Base-by-base conservation (phyloP, 2,888 invertebrate species). In the Drosophila tanythrix region DNA sequence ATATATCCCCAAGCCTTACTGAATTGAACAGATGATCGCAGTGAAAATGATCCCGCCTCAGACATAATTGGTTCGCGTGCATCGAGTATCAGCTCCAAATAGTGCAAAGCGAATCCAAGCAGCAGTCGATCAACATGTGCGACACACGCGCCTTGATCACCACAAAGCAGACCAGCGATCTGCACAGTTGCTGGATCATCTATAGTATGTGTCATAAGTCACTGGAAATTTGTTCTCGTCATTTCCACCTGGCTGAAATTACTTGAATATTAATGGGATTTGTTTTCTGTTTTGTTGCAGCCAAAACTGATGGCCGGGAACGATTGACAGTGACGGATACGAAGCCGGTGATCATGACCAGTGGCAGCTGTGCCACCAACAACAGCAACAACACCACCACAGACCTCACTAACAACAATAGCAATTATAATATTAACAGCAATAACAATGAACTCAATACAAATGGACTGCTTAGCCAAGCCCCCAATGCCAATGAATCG, bases 131-230 rank as follows among this genome's bases (percentile, higher is more conserved):
- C 68, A 93, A 90, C 85, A 94, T 94, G 94, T 94, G 94, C 89
- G 94, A 95, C 89, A 94, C 94, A 92, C 94, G 95, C 85, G 93
- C 95, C 85, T 93, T 95, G 92, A 94, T 95, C 93, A 94, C 94
- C 67, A 85, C 95, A 93, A 95, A 95, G 92, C 95, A 95, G 94
- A 95, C 86, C 29, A 90, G 94, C 82, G 95, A 95, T 90, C 94
- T 96, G 93, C 95, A 95, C 94, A 95, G 95, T 93, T 96, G 95
- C 94, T 96, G 96, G 96, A 95, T 96, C 94, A 95, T 96, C 93
- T 96, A 95, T 94, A 95, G 96, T 95, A 95, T 70, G 93, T 81
- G 46, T 51, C 10, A 35, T 21, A n/a, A 25, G 8, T 15, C 18
- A 5, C 21, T 11, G 21, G 21, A 5, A 5, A 43, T 43, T 43